Percentiles rank a stretch among this genome's conserved stretches.
Conservation (phyloP, 2,797 vertebrate genomes). For the Thalassophryne amazonica region DNA sequence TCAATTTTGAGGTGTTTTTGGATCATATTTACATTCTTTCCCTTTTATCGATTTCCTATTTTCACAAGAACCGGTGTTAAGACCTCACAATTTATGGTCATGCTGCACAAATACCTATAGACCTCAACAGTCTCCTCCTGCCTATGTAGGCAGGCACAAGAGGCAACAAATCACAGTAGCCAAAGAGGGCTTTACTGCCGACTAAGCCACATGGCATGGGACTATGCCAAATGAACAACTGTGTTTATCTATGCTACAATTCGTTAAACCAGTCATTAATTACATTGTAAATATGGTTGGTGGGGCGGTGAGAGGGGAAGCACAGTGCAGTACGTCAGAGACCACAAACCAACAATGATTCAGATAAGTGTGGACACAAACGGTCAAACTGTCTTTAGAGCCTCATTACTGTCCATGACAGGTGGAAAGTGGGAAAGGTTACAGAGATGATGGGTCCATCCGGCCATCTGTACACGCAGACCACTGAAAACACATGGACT, state of each 20-base stretch:
- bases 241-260: slow-evolving; percentile 35
- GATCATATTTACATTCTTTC: no score
- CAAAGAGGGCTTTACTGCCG: slow-evolving; percentile 8
- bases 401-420: slow-evolving; percentile 48
- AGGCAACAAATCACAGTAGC: slow-evolving; percentile 10
- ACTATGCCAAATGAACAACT: slow-evolving; percentile 44
- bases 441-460: slow-evolving; percentile 1
- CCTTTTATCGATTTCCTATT: no score
- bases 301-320: slow-evolving; percentile 9
- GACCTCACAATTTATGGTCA: background rate
- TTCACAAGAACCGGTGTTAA: background rate
- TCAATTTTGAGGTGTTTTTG: no score
- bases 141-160: slow-evolving; percentile 4
- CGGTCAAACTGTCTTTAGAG: slow-evolving; percentile 25
- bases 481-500: slow-evolving; percentile 2
- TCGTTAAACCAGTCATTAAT: slow-evolving; percentile 50
- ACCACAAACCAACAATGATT: slow-evolving; percentile 28
- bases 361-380: slow-evolving; percentile 19
- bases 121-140: no score
- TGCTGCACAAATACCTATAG: no score
- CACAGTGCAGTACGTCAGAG: background rate
- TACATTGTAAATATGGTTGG: slow-evolving; percentile 11
- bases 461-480: background rate
- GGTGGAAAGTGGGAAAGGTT: slow-evolving; percentile 23
- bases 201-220: slow-evolving; percentile 15